These are phyloP conservation scores for Coracopsis vasa DNA, from an alignment of 2,113 vertebrate genomes.

Conservation along the genomic window DNA sequence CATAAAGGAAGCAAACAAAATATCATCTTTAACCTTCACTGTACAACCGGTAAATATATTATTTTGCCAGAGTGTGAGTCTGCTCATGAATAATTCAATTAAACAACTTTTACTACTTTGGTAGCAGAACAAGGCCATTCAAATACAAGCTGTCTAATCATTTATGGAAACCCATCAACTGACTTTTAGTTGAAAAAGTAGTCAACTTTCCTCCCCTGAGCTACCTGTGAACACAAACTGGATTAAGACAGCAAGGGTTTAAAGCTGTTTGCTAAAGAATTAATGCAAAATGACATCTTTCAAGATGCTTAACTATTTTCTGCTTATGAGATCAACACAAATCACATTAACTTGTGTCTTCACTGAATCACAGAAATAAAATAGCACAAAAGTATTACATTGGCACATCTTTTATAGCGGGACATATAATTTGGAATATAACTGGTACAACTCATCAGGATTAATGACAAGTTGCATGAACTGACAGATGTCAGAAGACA, in stretches of 20 bases:
- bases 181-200: not conserved
- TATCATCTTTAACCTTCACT: not conserved
- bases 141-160: not conserved
- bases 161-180: not conserved
- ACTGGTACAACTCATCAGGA: not conserved
- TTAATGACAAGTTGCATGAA: not conserved
- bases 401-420: rapidly evolving
- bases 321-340: not conserved
- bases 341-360: rapidly evolving
- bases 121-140: not conserved
- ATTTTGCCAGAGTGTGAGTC: not conserved
- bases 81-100: not conserved
- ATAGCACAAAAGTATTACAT: not conserved
- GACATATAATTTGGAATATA: not conserved
- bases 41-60: not conserved
- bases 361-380: not conserved
- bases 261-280: not conserved
- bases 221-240: not conserved
- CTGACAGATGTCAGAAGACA: not conserved
- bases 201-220: not conserved
- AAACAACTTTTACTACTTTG: not conserved
- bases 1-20: not conserved
- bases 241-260: not conserved
- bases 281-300: not conserved
- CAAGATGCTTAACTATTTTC: not conserved